Base-by-base conservation (phyloP, 2,113 vertebrate species). In the Barbus barbus region DNA sequence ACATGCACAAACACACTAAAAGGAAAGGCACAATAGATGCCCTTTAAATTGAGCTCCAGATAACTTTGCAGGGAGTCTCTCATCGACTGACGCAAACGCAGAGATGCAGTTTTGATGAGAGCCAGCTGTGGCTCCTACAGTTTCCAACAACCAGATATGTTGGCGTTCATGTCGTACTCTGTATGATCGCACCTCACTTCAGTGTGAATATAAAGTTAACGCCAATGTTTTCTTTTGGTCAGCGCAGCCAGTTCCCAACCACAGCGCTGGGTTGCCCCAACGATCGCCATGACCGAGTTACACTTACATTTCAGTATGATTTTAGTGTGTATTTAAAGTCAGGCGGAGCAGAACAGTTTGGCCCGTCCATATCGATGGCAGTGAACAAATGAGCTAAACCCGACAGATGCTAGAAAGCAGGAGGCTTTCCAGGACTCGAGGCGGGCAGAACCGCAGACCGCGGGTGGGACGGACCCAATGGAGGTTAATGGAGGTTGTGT, bases 401-500 rank as follows among this genome's bases (percentile, higher is more conserved):
- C 41, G 3, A 12, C 9, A 0, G 75, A 78, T 78, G 75, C 51
- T 24, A 78, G 75, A 31, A 78, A 58, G 31, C 33, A 36, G 75
- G 53, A 12, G 24, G 31, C 3, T 58, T 60, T 78, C 75, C 75
- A 78, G 48, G 26, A 22, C 16, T 46, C 2, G 51, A 76, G 73
- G 48, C 73, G 11, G 20, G 67, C 28, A 74, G 28, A 81, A 48
- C 51, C 67, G 33, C 67, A 74, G 67, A 60, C 36, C 78, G 22
- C 56, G 67, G 31, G 8, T 24, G 41, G 78, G 58, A 81, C 8
- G 22, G 71, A 74, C 77, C 69, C 61, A 36, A 85, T 51, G 53
- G 67, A 74, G 65, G 65, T 77, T 80, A 80, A 85, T 80, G 76
- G 67, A 80, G 44, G 65, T 85, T 75, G 41, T 80, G 65, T 81